Evolutionary conservation across 53 echinoderm and acorn worm genomes (phyloP).

Genomic region (Zoroaster sp.): DNA sequence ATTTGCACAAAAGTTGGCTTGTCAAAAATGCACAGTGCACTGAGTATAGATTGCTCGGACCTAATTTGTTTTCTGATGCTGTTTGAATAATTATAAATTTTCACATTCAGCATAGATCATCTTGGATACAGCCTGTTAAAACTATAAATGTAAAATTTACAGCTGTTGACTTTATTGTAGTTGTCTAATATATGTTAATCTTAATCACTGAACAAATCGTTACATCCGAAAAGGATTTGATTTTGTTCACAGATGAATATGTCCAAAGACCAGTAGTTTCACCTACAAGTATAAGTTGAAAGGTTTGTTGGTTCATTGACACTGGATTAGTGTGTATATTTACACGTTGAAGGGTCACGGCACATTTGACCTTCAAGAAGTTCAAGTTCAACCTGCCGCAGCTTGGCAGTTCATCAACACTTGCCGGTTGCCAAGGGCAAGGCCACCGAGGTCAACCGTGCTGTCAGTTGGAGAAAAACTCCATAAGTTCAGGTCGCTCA

Average conservation of each 20-base stretch:
- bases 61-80: too few species aligned
- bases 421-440: conserved; percentile 31
- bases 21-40: too few species aligned
- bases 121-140: too few species aligned
- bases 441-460: not conserved
- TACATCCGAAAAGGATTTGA: not conserved
- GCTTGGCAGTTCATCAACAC: not conserved
- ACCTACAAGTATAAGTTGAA: not conserved
- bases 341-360: not conserved
- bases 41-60: too few species aligned
- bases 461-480: not conserved
- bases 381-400: conserved; percentile 38
- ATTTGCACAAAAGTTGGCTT: not conserved
- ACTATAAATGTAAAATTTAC: too few species aligned
- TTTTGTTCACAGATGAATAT: not conserved
- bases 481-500: not conserved
- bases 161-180: too few species aligned
- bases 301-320: conserved; percentile 28
- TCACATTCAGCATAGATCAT: too few species aligned
- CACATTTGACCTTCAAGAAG: conserved; percentile 39
- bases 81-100: too few species aligned
- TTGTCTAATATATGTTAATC: too few species aligned
- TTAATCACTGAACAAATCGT: not conserved
- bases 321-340: conserved; percentile 11
- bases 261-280: conserved; percentile 12